phyloP scores from a whole-genome alignment of 2,888 invertebrate genomes.

The Congeria kusceri region DNA sequence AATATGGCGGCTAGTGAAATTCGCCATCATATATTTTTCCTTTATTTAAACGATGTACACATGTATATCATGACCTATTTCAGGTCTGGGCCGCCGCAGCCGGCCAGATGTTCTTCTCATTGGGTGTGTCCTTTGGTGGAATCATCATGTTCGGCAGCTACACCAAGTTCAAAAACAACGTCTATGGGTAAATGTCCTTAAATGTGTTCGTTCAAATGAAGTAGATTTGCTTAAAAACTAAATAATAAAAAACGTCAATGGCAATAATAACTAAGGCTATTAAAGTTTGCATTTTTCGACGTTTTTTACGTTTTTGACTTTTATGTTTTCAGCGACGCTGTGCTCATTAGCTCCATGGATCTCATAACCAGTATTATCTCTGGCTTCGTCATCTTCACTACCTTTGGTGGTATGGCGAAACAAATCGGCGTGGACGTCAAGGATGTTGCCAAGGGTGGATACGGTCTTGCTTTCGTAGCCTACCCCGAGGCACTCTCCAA shows the following conservation, averaged over 20 bases:
- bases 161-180: conserved; percentile 88
- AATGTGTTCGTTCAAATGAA: too few relatives aligned
- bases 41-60: too few relatives aligned
- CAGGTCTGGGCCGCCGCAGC: conserved; percentile 93
- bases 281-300: too few relatives aligned
- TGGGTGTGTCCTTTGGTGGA: conserved; percentile 92
- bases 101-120: conserved; percentile 94
- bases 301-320: too few relatives aligned
- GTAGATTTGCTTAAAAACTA: too few relatives aligned
- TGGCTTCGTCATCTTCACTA: conserved; percentile 85
- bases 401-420: conserved; percentile 79
- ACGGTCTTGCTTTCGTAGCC: conserved; percentile 85
- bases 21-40: too few relatives aligned
- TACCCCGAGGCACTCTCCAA: conserved; percentile 82
- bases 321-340: conserved; percentile 88
- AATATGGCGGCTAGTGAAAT: too few relatives aligned
- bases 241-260: too few relatives aligned
- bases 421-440: conserved; percentile 68
- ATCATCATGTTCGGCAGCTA: conserved; percentile 91
- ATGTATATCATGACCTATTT: conserved; percentile 5
- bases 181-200: conserved; percentile 80
- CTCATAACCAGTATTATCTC: conserved; percentile 87
- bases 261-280: too few relatives aligned
- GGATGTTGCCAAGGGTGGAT: conserved; percentile 86
- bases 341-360: conserved; percentile 91